Evolutionary conservation across 2,888 invertebrate species (phyloP), one percentile per base, ranked within the genome.

Genomic region (Balanococcus diminutus): DNA sequence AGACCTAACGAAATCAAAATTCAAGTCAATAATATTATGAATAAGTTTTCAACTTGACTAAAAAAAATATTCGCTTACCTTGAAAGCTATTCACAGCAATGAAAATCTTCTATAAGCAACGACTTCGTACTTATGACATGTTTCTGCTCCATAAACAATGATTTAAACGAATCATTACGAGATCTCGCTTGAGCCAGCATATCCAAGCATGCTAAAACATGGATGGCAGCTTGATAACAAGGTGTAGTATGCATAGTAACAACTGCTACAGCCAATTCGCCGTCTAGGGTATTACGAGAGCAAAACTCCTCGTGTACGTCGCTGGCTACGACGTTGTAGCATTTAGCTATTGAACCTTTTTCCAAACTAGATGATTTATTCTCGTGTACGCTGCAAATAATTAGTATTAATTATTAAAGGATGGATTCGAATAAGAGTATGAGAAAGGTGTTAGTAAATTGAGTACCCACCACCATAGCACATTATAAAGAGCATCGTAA

Each of bases 401-500:
- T 51, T 51, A n/a, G 19, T 51, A 67, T 28, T n/a, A n/a, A n/a
- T n/a, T 28, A 16, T 16, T 14, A 25, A 28, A 11, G 4, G 9
- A 2, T 25, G 28, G 22, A 6, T 11, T 61, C 2, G 14, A 14
- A n/a, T n/a, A n/a, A n/a, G n/a, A n/a, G n/a, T 28, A 14, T 3
- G 1, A 16, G 14, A 31, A 72, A 5, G n/a, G n/a, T 31, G 32
- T 75, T 11, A 8, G 19, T n/a, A 46, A 16, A 39, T 31, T n/a
- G 8, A 86, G 36, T n/a, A 36, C 83, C 86, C 82, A 98, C 88
- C 96, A 95, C 98, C 98, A 99, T 1, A 99, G 91, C 0, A 98
- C 95, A 90, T 98, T 96, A 90, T 97, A 98, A 84, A 95, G 92
- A 0, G 98, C 96, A 91, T 99, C 99, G 88, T 98, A 91, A 89